Conservation (phyloP, 1,140 invertebrate genomes). For the Luehdorfia chinensis region DNA sequence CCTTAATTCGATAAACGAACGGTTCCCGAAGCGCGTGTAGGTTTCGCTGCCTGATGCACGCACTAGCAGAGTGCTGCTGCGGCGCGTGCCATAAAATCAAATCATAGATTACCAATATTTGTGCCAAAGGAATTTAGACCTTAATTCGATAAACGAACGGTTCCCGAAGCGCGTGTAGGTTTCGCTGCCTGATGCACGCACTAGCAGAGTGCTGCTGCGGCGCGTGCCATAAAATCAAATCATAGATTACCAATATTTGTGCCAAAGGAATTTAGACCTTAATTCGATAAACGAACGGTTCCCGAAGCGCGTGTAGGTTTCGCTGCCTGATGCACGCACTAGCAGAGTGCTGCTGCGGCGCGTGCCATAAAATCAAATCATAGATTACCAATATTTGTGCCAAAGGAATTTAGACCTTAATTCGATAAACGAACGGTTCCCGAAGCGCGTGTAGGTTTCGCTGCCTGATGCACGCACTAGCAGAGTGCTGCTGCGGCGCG, state of each 20-base stretch:
- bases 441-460: constrained; percentile 96
- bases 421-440: constrained; percentile 93
- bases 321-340: constrained; percentile 90
- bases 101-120: too few relatives aligned
- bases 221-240: too few relatives aligned
- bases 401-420: too few relatives aligned
- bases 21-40: constrained; percentile 97
- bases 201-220: constrained; percentile 86
- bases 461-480: constrained; percentile 91
- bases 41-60: constrained; percentile 91
- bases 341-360: constrained; percentile 86
- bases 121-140: too few relatives aligned
- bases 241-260: too few relatives aligned
- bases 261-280: too few relatives aligned
- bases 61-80: constrained; percentile 87
- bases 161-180: constrained; percentile 98
- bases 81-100: too few relatives aligned
- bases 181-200: constrained; percentile 89
- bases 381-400: too few relatives aligned
- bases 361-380: too few relatives aligned
- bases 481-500: constrained; percentile 84
- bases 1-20: too few relatives aligned
- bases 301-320: constrained; percentile 96
- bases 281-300: constrained; percentile 93
- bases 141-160: too few relatives aligned